Evolutionary conservation across 2,888 invertebrate species (phyloP).

Genomic region (Hyposoter didymator): DNA sequence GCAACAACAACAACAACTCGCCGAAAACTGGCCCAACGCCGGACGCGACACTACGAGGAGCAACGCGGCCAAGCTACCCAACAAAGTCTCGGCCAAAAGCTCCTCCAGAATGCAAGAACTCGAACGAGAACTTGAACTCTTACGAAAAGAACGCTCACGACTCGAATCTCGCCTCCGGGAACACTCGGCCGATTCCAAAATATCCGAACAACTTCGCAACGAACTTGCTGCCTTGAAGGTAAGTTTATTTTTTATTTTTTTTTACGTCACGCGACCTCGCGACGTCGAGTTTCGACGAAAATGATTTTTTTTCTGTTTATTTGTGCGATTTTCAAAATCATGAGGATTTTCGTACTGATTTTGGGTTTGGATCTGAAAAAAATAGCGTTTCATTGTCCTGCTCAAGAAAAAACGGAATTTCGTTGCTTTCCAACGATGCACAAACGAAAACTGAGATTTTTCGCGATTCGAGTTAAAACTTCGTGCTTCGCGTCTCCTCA

Average conservation of each 20-base stretch:
- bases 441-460: no score
- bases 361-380: no score
- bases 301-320: no score
- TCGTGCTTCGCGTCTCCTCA: no score
- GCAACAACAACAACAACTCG: slow-evolving; percentile 60
- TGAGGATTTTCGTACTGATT: no score
- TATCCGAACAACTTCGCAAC: slow-evolving; percentile 79
- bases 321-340: no score
- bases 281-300: no score
- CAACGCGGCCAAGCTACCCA: slow-evolving; percentile 54
- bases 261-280: neutral
- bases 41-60: slow-evolving; percentile 84
- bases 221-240: slow-evolving; percentile 83
- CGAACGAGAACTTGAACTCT: slow-evolving; percentile 88
- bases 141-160: slow-evolving; percentile 89
- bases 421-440: no score
- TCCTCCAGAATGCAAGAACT: slow-evolving; percentile 86
- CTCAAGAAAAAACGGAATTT: no score
- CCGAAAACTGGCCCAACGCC: slow-evolving; percentile 77
- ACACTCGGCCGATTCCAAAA: slow-evolving; percentile 74
- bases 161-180: slow-evolving; percentile 87
- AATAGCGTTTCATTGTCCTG: no score
- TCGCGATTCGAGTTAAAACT: no score
- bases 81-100: slow-evolving; percentile 68
- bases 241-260: neutral